A percentile compares a stretch with the other conserved stretches of the same genome.
These are phyloP conservation scores for Tragelaphus oryx DNA, from an alignment of 2,797 vertebrate genomes.

Conservation along the genomic window DNA sequence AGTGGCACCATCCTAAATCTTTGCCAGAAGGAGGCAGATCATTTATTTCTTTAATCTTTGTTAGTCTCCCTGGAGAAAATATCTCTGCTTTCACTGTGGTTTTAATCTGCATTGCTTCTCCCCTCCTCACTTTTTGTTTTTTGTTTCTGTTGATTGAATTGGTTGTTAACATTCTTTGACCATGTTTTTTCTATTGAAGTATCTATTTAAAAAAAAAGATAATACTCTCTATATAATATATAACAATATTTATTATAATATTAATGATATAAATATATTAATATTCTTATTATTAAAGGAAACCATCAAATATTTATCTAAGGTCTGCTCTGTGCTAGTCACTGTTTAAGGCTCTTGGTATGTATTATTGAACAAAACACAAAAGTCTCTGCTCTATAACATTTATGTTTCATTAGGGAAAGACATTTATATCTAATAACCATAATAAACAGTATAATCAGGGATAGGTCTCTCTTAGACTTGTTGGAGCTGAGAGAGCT, in stretches of 20 bases:
- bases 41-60: background rate
- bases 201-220: background rate
- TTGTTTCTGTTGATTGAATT: background rate
- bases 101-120: background rate
- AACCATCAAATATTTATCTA: background rate
- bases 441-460: background rate
- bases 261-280: background rate
- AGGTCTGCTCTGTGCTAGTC: background rate
- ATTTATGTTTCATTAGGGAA: background rate
- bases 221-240: background rate
- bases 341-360: background rate
- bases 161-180: background rate
- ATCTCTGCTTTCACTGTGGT: background rate
- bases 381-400: background rate
- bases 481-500: background rate
- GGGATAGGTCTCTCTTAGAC: background rate
- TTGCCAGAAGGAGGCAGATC: background rate
- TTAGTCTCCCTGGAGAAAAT: background rate
- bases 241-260: background rate
- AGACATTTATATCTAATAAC: background rate
- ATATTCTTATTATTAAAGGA: background rate
- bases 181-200: background rate
- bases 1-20: background rate
- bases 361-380: background rate
- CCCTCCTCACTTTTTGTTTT: background rate